Conservation (phyloP, 2,888 invertebrate species). For the Tiphia femorata region DNA sequence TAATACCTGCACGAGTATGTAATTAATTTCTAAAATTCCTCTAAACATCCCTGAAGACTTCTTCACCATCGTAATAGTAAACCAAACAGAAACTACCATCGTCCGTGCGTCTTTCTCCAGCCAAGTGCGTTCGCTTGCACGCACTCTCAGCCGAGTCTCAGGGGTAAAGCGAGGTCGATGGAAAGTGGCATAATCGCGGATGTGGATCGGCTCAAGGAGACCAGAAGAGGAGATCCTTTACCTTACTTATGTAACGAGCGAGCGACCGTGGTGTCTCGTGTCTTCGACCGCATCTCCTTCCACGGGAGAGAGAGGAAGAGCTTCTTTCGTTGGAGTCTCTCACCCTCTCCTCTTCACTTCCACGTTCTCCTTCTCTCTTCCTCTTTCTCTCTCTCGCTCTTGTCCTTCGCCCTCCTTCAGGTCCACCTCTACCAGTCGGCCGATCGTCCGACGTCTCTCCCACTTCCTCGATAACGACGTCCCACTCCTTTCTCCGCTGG, state of each 20-base stretch:
- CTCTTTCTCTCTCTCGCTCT: conserved; percentile 3
- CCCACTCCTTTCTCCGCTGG: conserved; percentile 19
- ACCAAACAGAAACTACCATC: too few relatives aligned
- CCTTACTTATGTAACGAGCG: conserved; percentile 63
- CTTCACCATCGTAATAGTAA: too few relatives aligned
- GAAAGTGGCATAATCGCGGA: conserved; percentile 66
- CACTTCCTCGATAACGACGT: too few relatives aligned
- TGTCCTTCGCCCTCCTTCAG: too few relatives aligned
- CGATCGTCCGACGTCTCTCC: too few relatives aligned
- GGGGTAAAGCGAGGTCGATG: conserved; percentile 57
- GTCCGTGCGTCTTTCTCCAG: neutral
- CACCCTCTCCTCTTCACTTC: conserved; percentile 2
- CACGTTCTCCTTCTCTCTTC: conserved; percentile 8
- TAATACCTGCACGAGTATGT: too few relatives aligned
- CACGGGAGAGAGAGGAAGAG: conserved; percentile 20
- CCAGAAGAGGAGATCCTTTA: conserved; percentile 60
- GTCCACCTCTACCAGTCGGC: too few relatives aligned
- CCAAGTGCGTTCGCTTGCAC: conserved; percentile 5
- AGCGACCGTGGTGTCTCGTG: conserved; percentile 55
- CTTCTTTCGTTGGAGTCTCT: too few relatives aligned
- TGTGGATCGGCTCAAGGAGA: conserved; percentile 61
- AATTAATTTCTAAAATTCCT: too few relatives aligned
- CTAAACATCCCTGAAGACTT: too few relatives aligned
- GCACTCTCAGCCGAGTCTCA: conserved; percentile 9
- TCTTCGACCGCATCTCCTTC: conserved; percentile 57